These are phyloP conservation scores for Neoniphon sammara DNA, from an alignment of 2,797 vertebrate genomes.

Conservation along the genomic window DNA sequence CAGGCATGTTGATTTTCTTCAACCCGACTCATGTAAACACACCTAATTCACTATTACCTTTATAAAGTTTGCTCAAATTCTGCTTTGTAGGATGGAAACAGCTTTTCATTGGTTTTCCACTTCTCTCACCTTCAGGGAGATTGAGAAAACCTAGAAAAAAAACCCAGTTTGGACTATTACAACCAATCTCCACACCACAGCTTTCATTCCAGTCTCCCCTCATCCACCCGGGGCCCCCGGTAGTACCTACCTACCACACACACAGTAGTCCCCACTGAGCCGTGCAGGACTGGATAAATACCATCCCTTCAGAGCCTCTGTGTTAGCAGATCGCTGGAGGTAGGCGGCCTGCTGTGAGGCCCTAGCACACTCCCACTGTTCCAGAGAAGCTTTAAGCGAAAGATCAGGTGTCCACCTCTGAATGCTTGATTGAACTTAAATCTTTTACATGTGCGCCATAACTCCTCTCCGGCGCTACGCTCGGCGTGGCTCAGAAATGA, in stretches of 20 bases:
- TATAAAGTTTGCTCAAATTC: neutral
- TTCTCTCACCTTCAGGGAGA: neutral
- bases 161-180: slow-evolving; percentile 18
- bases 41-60: neutral
- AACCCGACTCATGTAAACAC: slow-evolving; percentile 3
- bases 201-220: slow-evolving; percentile 43
- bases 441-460: slow-evolving; percentile 78
- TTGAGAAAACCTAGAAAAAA: slow-evolving; percentile 9
- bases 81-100: neutral
- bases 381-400: slow-evolving; percentile 76
- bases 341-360: slow-evolving; percentile 73
- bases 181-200: slow-evolving; percentile 24
- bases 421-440: slow-evolving; percentile 82
- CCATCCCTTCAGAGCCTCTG: slow-evolving; percentile 71
- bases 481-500: slow-evolving; percentile 48
- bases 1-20: slow-evolving; percentile 2
- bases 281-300: slow-evolving; percentile 73
- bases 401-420: slow-evolving; percentile 80
- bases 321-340: slow-evolving; percentile 74
- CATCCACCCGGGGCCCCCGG: slow-evolving; percentile 52
- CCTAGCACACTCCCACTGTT: slow-evolving; percentile 76
- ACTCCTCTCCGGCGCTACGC: slow-evolving; percentile 35
- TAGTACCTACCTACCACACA: slow-evolving; percentile 69
- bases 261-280: slow-evolving; percentile 72
- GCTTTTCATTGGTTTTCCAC: neutral